Conservation (phyloP, 2,888 invertebrate species). For the Stratiomys singularior region DNA sequence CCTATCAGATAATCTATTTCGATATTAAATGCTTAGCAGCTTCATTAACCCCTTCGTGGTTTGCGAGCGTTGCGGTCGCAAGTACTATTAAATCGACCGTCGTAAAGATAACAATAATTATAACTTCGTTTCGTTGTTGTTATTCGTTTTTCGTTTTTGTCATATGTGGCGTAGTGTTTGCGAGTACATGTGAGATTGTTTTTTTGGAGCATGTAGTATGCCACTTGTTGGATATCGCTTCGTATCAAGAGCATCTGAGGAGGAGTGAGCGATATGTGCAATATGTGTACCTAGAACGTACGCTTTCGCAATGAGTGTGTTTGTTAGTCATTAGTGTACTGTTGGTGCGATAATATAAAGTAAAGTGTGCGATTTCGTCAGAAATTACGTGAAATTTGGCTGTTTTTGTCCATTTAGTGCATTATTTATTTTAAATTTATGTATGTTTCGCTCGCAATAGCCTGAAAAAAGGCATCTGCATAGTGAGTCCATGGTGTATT, state of each 20-base stretch:
- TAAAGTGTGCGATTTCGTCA: background rate
- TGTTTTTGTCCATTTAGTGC: conserved; percentile 16
- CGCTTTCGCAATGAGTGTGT: conserved; percentile 21
- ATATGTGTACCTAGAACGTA: background rate
- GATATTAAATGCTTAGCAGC: conserved; percentile 10
- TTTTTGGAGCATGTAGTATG: conserved; percentile 29
- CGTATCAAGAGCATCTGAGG: background rate
- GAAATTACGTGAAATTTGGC: conserved; percentile 6
- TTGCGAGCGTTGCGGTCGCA: conserved; percentile 23
- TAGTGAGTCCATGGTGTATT: background rate
- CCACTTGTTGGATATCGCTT: conserved; percentile 42
- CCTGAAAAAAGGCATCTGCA: background rate
- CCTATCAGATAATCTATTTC: conserved; percentile 9
- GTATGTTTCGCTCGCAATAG: no score
- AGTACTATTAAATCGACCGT: conserved; percentile 21
- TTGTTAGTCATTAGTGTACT: conserved; percentile 43
- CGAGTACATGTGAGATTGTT: conserved; percentile 5
- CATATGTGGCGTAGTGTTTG: background rate
- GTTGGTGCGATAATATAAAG: conserved; percentile 41
- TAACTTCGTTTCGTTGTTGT: conserved; percentile 6
- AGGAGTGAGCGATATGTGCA: conserved; percentile 26
- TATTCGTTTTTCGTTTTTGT: conserved; percentile 5
- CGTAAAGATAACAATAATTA: conserved; percentile 35
- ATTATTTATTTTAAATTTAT: no score
- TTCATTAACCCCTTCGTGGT: conserved; percentile 32